phyloP scores from a whole-genome alignment of 2,113 vertebrate species.

The Rhinoderma darwinii region DNA sequence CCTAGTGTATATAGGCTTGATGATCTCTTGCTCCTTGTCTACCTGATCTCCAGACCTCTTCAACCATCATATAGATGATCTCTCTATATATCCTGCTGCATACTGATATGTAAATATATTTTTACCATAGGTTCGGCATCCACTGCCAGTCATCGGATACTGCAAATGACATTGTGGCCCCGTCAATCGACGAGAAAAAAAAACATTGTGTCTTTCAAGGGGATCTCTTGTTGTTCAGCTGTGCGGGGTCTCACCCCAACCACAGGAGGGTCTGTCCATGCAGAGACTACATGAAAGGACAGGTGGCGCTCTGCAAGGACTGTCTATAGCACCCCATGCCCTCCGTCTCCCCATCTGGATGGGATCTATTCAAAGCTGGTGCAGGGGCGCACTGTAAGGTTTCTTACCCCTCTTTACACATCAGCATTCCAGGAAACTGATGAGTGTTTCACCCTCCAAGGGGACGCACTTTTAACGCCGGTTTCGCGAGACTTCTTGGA shows the following conservation, averaged over 20 bases:
- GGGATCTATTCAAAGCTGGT: conserved; percentile 59
- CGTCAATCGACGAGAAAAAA: conserved; percentile 82
- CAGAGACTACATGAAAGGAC: conserved; percentile 98
- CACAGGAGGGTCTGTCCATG: conserved; percentile 92
- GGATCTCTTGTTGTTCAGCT: conserved; percentile 96
- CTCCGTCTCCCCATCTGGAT: conserved; percentile 36
- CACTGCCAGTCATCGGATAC: conserved; percentile 88
- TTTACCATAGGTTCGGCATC: conserved; percentile 80
- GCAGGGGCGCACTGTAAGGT: conserved; percentile 61
- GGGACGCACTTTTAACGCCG: not conserved
- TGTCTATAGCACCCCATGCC: conserved; percentile 84
- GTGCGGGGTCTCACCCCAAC: conserved; percentile 85
- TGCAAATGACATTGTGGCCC: conserved; percentile 86
- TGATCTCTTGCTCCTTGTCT: no score
- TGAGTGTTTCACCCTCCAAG: not conserved
- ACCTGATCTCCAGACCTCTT: no score
- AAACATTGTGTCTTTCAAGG: conserved; percentile 94
- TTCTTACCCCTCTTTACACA: conserved; percentile 66
- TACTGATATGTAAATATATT: conserved; percentile 22
- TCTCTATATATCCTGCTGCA: not conserved
- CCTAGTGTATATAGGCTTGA: no score
- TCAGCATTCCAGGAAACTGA: not conserved
- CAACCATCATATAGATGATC: no score
- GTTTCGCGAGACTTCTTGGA: not conserved
- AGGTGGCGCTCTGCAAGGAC: conserved; percentile 94